phyloP scores from a whole-genome alignment of 2,888 invertebrate species.

The Chrysolina americana region DNA sequence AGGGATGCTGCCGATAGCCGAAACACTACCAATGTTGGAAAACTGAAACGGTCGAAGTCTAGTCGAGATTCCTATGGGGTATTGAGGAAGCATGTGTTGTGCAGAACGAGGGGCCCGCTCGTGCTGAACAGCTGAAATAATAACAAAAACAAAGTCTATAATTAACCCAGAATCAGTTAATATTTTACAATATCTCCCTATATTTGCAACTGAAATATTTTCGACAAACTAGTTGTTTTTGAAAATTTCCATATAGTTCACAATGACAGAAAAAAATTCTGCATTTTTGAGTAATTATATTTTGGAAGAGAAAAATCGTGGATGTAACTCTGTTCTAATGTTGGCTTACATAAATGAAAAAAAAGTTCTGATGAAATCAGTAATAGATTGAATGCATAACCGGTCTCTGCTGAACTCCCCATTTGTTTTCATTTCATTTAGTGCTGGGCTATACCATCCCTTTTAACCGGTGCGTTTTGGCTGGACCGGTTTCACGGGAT shows the following conservation, averaged over 20 bases:
- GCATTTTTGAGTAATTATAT: too few species aligned
- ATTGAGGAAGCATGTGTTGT: constrained; percentile 64
- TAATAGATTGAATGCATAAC: too few species aligned
- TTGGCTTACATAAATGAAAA: too few species aligned
- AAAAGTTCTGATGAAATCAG: too few species aligned
- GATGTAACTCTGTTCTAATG: too few species aligned
- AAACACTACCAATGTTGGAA: constrained; percentile 56
- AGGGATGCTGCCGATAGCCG: constrained; percentile 61
- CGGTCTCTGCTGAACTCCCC: too few species aligned
- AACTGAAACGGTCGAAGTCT: constrained; percentile 62
- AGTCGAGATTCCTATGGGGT: constrained; percentile 61
- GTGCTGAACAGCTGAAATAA: constrained; percentile 86
- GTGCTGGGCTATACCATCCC: not conserved
- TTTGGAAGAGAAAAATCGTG: too few species aligned
- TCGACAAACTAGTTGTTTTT: too few species aligned
- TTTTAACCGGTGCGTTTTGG: not conserved
- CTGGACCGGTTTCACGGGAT: not conserved
- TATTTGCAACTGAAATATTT: too few species aligned
- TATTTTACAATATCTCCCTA: not conserved
- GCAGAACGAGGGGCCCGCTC: constrained; percentile 85
- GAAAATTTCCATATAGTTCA: too few species aligned
- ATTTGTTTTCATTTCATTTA: too few species aligned
- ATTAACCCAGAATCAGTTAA: not conserved
- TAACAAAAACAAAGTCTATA: not conserved
- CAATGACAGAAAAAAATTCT: too few species aligned